phyloP scores from a whole-genome alignment of 1,140 invertebrate species.

The Triops longicaudatus region DNA sequence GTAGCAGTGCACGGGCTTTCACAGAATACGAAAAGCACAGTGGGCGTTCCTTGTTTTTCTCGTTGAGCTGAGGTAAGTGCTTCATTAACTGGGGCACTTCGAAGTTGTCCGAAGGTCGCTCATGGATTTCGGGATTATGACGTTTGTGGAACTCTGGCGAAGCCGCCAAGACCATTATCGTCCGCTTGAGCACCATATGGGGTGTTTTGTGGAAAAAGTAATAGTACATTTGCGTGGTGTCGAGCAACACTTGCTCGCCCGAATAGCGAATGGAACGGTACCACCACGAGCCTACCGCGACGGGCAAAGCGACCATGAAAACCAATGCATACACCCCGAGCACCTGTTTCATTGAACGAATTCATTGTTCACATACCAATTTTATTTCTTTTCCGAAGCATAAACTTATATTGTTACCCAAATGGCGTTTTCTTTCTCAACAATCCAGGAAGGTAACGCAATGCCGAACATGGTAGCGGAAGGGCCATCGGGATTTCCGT shows the following conservation, averaged over 20 bases:
- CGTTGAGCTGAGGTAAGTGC: conserved; percentile 76
- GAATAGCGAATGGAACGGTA: conserved; percentile 94
- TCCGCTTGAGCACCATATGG: conserved; percentile 86
- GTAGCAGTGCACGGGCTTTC: conserved; percentile 86
- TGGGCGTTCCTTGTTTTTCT: conserved; percentile 92
- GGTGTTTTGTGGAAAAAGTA: conserved; percentile 93
- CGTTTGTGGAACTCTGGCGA: conserved; percentile 92
- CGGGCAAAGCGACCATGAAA: conserved; percentile 95
- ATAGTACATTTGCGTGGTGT: conserved; percentile 92
- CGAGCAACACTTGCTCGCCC: conserved; percentile 87
- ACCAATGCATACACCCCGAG: conserved; percentile 89
- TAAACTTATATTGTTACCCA: conserved; percentile 55
- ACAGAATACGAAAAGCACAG: conserved; percentile 91
- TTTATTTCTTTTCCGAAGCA: not conserved
- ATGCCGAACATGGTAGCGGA: conserved; percentile 98
- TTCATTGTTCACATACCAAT: not conserved
- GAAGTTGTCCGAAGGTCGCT: conserved; percentile 86
- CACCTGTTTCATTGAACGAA: not conserved
- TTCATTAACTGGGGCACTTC: conserved; percentile 92
- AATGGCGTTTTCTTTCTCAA: conserved; percentile 98
- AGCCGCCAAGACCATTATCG: conserved; percentile 90
- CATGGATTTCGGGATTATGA: conserved; percentile 88
- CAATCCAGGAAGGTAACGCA: conserved; percentile 98
- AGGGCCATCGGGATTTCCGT: conserved; percentile 99
- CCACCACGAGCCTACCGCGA: conserved; percentile 96